Percentiles rank a stretch among this genome's conserved stretches.
Evolutionary conservation across 2,113 vertebrate genomes (phyloP).

Genomic region (Indri indri): DNA sequence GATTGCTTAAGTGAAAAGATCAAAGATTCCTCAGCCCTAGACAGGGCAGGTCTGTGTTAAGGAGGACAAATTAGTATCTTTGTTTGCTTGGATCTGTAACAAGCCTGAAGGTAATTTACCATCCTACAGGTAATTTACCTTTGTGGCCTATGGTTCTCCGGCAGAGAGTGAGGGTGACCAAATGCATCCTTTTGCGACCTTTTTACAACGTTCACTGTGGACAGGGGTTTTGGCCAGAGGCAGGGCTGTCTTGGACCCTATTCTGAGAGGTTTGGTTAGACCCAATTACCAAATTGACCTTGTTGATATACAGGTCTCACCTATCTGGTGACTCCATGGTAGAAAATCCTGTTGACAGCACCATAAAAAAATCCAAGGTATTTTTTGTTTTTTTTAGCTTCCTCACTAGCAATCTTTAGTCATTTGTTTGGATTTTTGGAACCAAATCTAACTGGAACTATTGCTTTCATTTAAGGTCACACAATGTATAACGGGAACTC

Average conservation of each 20-base stretch:
- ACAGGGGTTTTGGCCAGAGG: neutral
- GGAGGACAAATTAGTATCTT: neutral
- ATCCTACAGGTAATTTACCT: constrained; percentile 9
- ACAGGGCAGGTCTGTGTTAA: neutral
- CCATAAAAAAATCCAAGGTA: neutral
- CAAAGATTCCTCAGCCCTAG: neutral
- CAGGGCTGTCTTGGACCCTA: neutral
- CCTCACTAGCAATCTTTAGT: neutral
- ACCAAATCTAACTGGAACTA: constrained; percentile 3
- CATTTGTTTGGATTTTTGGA: constrained; percentile 8
- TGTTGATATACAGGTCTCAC: neutral
- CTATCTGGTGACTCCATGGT: neutral
- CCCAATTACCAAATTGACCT: neutral
- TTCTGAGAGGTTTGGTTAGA: neutral
- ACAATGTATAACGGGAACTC: neutral
- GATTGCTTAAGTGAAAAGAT: neutral
- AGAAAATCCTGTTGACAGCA: neutral
- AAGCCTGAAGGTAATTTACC: neutral
- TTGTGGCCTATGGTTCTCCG: neutral
- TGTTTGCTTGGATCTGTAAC: neutral
- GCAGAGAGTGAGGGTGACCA: neutral
- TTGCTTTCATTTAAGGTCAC: constrained; percentile 1
- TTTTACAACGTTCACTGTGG: neutral
- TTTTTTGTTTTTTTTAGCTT: neutral
- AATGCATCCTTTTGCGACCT: neutral